Percentiles rank a stretch among this genome's conserved stretches.
phyloP scores from a whole-genome alignment of 2,888 invertebrate species.

The Ormyrus nitidulus region DNA sequence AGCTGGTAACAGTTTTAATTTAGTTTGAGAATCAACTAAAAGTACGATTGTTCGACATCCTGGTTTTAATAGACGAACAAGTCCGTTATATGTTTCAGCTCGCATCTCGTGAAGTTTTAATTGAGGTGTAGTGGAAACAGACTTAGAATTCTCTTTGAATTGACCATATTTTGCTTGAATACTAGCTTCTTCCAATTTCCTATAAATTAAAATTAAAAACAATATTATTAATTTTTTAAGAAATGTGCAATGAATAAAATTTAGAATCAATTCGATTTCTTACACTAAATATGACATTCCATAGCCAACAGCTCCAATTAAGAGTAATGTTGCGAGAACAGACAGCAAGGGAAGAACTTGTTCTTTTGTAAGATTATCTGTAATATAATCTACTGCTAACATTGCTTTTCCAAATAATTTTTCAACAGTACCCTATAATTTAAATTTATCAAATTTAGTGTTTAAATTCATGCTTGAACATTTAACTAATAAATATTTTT shows the following conservation, averaged over 20 bases:
- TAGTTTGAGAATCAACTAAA: constrained; percentile 91
- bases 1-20: constrained; percentile 89
- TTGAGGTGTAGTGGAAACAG: constrained; percentile 78
- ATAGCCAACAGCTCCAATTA: constrained; percentile 88
- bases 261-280: constrained; percentile 65
- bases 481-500: constrained; percentile 45
- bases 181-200: constrained; percentile 80
- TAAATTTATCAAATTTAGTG: constrained; percentile 11
- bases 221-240: background rate
- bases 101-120: constrained; percentile 92
- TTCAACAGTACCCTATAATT: constrained; percentile 79
- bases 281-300: constrained; percentile 90
- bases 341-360: constrained; percentile 88
- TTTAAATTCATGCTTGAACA: background rate
- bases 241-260: constrained; percentile 20
- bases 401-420: constrained; percentile 82
- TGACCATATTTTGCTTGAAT: constrained; percentile 76
- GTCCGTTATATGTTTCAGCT: constrained; percentile 95
- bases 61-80: constrained; percentile 93
- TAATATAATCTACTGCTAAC: constrained; percentile 83
- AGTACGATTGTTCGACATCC: constrained; percentile 96
- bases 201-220: constrained; percentile 61
- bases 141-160: constrained; percentile 76
- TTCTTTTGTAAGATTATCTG: constrained; percentile 85
- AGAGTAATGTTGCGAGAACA: constrained; percentile 85